Base-by-base conservation (phyloP, 2,888 invertebrate genomes). In the Aspidiotus destructor region DNA sequence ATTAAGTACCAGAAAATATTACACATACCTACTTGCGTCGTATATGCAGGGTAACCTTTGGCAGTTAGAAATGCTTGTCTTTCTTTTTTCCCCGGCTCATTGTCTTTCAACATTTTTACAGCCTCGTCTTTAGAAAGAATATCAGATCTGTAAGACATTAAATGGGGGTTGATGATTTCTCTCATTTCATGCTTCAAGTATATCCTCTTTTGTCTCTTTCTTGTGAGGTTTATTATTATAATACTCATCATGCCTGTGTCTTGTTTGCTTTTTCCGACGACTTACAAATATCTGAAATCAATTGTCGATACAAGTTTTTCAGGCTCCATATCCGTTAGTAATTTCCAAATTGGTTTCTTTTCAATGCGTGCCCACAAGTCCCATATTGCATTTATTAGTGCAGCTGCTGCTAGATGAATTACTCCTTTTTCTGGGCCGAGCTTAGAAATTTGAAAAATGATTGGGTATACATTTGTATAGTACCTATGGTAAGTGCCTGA, bases 381-480 rank as follows among this genome's bases (percentile, higher is more conserved):
- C 94, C 94, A 95, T 3, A 94, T 77, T 1, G 92, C 88, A 77
- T 94, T 95, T n/a, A 92, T 78, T 65, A 94, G 84, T 9, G 92
- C 93, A 0, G 91, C 92, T 2, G 86, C 86, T 0, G 93, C 94
- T 73, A 95, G 79, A 78, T 94, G 93, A 11, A 85, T 85, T 0
- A 89, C 93, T 44, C 74, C 68, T 62, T 71, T 70, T 57, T 65
- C 68, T 8, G 60, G 68, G 72, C 77, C 76, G 78, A 92, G 40
- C 69, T 69, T 48, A 6, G 6, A n/a, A 48, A 48, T 13, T n/a
- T 6, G 48, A 48, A 48, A 48, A 48, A 48, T n/a, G 1, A 6
- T 13, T 13, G 6, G 48, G 48, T 48, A 48, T 11, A 48, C 48
- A 48, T 11, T n/a, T 48, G 3, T n/a, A 48, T 5, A 48, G 48